Conservation (phyloP, 64 coral and sea anemone species). For the Trachythela sp. region DNA sequence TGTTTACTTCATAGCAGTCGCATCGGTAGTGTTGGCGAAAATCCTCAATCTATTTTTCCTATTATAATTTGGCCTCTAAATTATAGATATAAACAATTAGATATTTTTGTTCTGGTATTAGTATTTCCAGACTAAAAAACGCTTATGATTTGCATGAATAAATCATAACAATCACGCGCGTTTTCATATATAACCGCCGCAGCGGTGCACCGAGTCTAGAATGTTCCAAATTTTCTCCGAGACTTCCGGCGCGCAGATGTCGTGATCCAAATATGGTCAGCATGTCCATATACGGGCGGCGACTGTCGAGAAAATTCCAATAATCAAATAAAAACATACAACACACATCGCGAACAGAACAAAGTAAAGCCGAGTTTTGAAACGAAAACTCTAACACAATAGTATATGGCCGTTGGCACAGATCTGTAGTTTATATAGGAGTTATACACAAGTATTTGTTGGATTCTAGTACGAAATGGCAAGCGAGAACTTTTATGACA, state of each 20-base stretch:
- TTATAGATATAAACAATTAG: not conserved
- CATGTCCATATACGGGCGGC: not conserved
- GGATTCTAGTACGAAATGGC: not conserved
- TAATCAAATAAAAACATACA: not conserved
- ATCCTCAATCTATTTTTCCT: not conserved
- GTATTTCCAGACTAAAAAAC: not conserved
- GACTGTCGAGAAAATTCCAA: not conserved
- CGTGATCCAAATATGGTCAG: not conserved
- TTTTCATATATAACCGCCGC: not conserved
- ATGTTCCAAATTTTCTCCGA: not conserved
- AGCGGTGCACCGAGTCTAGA: not conserved
- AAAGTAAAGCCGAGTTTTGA: not conserved
- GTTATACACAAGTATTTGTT: not conserved
- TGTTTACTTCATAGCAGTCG: no score
- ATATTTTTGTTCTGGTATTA: not conserved
- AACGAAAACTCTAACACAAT: not conserved
- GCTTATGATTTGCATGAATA: not conserved
- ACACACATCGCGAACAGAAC: not conserved
- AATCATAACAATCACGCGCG: not conserved
- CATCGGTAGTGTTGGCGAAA: not conserved
- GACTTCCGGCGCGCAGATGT: not conserved
- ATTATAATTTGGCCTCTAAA: not conserved
- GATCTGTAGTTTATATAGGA: not conserved
- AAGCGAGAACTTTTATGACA: conserved; percentile 7
- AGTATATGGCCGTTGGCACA: not conserved